Conservation (phyloP, 2,888 invertebrate genomes). For the Caenorhabditis sulstoni region DNA sequence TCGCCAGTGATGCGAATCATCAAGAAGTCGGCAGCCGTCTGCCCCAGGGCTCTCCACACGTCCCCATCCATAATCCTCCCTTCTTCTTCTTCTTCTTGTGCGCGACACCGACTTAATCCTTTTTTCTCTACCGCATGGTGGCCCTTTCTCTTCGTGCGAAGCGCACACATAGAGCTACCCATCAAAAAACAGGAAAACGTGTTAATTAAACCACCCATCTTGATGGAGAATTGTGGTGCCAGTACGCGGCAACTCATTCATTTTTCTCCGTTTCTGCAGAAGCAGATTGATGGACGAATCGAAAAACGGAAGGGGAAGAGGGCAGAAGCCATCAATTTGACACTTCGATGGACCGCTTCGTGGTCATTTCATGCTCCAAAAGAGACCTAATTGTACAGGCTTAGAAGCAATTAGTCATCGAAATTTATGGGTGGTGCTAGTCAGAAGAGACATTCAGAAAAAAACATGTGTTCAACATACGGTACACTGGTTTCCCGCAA, state of each 20-base stretch:
- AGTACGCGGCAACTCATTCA: slow-evolving; percentile 29
- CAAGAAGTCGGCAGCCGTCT: slow-evolving; percentile 48
- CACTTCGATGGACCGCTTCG: slow-evolving; percentile 38
- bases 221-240: slow-evolving; percentile 21
- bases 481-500: slow-evolving; percentile 33
- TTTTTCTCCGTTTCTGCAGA: slow-evolving; percentile 26
- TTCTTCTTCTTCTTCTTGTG: slow-evolving; percentile 27
- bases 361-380: slow-evolving; percentile 47
- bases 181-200: slow-evolving; percentile 57
- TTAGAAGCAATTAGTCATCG: slow-evolving; percentile 41
- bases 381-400: slow-evolving; percentile 54
- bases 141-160: slow-evolving; percentile 12
- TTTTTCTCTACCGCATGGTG: slow-evolving; percentile 46
- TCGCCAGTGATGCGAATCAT: slow-evolving; percentile 59
- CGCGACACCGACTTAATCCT: slow-evolving; percentile 59
- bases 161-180: slow-evolving; percentile 15
- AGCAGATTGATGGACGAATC: slow-evolving; percentile 38
- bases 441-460: slow-evolving; percentile 4
- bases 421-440: slow-evolving; percentile 34
- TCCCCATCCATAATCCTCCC: slow-evolving; percentile 52
- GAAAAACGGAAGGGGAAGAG: slow-evolving; percentile 8
- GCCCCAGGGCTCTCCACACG: slow-evolving; percentile 55
- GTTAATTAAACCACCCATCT: slow-evolving; percentile 54
- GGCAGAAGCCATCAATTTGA: slow-evolving; percentile 54
- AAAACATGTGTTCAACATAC: slow-evolving; percentile 55